These are phyloP conservation scores for Pseudococcus longispinus DNA, from an alignment of 2,888 invertebrate species.

Conservation along the genomic window DNA sequence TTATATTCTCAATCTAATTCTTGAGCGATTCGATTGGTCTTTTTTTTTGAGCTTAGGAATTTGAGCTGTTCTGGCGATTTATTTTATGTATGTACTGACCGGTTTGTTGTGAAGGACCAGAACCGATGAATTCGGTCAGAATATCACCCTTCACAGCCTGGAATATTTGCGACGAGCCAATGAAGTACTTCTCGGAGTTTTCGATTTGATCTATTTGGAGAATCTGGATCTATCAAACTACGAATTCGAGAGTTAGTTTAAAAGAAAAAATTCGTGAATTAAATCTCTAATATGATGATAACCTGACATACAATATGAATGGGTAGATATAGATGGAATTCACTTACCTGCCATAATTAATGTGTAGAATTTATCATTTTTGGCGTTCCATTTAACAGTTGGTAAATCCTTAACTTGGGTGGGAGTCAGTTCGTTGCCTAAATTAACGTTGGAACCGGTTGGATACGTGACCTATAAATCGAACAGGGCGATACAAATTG, in stretches of 20 bases:
- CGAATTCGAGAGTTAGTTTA: too few species aligned
- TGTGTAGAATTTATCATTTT: constrained; percentile 70
- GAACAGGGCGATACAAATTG: not conserved
- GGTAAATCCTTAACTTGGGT: constrained; percentile 79
- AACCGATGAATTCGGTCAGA: constrained; percentile 79
- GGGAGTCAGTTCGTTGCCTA: constrained; percentile 77
- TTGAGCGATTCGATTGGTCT: too few species aligned
- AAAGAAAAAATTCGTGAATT: not conserved
- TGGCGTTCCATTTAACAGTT: constrained; percentile 72
- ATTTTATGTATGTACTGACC: constrained; percentile 63
- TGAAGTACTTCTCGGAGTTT: constrained; percentile 87
- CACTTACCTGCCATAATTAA: constrained; percentile 80
- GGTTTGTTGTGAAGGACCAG: constrained; percentile 82
- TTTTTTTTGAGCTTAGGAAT: too few species aligned
- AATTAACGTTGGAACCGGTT: constrained; percentile 63
- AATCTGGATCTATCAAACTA: constrained; percentile 78
- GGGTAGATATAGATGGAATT: not conserved
- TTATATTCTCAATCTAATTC: too few species aligned
- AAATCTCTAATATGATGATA: not conserved
- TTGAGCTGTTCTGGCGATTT: too few species aligned
- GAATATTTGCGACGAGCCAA: constrained; percentile 89
- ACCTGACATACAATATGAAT: too few species aligned
- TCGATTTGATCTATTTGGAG: constrained; percentile 82
- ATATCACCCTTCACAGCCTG: constrained; percentile 79
- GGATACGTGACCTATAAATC: constrained; percentile 65